phyloP scores from a whole-genome alignment of 2,888 invertebrate species.

The Gibbula magus region DNA sequence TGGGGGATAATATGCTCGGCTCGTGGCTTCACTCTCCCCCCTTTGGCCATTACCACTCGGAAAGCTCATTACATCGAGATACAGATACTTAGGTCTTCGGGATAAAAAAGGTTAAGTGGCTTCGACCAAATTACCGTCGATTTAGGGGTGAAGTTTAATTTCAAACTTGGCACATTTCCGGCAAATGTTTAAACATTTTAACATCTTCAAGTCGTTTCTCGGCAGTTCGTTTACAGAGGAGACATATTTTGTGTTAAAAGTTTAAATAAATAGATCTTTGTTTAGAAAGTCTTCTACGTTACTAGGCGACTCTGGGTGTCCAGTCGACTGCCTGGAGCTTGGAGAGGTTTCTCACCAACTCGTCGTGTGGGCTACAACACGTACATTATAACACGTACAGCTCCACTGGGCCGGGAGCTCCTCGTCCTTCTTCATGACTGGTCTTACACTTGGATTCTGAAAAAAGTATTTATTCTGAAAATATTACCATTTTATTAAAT shows the following conservation, averaged over 20 bases:
- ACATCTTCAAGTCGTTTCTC: slow-evolving; percentile 5
- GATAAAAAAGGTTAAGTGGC: slow-evolving; percentile 11
- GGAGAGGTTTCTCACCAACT: too few relatives aligned
- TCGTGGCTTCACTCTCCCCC: neutral
- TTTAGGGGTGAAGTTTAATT: slow-evolving; percentile 1
- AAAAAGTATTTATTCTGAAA: too few relatives aligned
- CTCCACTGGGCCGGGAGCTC: too few relatives aligned
- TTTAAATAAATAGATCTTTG: slow-evolving; percentile 8
- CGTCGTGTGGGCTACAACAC: too few relatives aligned
- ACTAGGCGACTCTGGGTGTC: too few relatives aligned
- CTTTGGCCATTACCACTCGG: neutral
- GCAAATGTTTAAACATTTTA: slow-evolving; percentile 13
- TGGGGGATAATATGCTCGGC: neutral
- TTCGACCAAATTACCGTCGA: slow-evolving; percentile 11
- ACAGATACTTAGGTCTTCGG: neutral
- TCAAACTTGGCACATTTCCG: slow-evolving; percentile 15
- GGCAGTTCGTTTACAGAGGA: neutral
- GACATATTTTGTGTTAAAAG: slow-evolving; percentile 11
- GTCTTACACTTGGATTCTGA: too few relatives aligned
- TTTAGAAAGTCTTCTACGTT: neutral
- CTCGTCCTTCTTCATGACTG: too few relatives aligned
- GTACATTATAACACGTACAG: too few relatives aligned
- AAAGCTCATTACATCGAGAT: neutral
- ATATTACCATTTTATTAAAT: too few relatives aligned
- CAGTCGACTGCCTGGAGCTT: too few relatives aligned